Conservation (phyloP, 1,140 invertebrate genomes). For the Brachionus calyciflorus region DNA sequence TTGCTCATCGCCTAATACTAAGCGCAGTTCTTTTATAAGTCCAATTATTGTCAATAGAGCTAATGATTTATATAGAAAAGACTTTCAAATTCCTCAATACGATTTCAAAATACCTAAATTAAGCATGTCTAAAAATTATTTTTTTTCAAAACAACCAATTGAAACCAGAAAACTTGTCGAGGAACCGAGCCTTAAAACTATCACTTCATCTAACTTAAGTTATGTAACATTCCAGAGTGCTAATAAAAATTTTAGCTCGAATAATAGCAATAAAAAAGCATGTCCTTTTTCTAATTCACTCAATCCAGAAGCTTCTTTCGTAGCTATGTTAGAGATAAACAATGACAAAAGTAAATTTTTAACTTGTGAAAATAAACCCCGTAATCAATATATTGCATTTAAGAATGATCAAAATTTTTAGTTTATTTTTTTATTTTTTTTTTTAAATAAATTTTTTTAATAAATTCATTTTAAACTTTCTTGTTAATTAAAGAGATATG, state of each 20-base stretch:
- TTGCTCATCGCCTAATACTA: not conserved
- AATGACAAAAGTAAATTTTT: not conserved
- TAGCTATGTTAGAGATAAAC: not conserved
- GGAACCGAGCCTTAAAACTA: not conserved
- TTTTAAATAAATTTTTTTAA: not conserved
- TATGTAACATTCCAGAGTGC: not conserved
- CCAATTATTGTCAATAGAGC: not conserved
- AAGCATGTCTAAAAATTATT: not conserved
- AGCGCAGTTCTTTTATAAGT: not conserved
- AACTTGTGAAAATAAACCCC: not conserved
- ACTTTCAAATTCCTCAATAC: not conserved
- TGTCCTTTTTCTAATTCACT: not conserved
- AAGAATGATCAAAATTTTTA: not conserved
- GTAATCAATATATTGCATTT: conserved; percentile 17
- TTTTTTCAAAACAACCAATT: not conserved
- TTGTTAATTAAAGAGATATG: no score
- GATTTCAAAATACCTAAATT: conserved; percentile 28
- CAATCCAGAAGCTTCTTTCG: conserved; percentile 13
- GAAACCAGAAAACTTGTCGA: not conserved
- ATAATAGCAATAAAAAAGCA: not conserved
- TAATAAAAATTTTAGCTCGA: not conserved
- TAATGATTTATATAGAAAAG: not conserved
- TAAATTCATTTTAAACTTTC: no score
- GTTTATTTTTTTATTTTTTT: not conserved
- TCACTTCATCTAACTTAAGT: not conserved